Evolutionary conservation across 2,888 invertebrate species (phyloP), one percentile per base, ranked within the genome.

Genomic region (Strigamia maritima): DNA sequence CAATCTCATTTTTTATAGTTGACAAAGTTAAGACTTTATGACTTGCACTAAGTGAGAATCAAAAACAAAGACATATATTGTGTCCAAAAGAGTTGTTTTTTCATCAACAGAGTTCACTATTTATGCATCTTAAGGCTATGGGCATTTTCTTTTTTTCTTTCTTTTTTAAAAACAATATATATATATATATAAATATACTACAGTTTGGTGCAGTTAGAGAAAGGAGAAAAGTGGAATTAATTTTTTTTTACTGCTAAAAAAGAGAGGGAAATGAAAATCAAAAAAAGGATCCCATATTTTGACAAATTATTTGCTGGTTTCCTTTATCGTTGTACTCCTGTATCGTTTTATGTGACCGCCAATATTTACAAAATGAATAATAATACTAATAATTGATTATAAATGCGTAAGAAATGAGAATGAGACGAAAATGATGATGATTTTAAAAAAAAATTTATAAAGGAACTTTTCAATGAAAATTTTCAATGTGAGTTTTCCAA

Each of bases 11-110:
- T 54, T 70, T 28, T 70, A 70, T 70, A 28, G 70, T 70, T 70
- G 70, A 70, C 70, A 54, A 54, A 54, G 54, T 54, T 54, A 54
- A 54, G 54, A 54, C 19, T 54, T 54, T 54, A 54, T 54, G 54
- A 19, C 54, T n/a, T 54, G 54, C 70, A 70, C 70, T 70, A 70
- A 70, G 70, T 70, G 70, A 70, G 70, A 70, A 70, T 70, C 70
- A 70, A 70, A n/a, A 70, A 70, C 70, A 70, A 70, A 70, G 70
- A 70, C 70, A 70, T 70, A 70, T 70, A 70, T 70, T 70, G 70
- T 70, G 70, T 70, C 26, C 12, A 28, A 28, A 70, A 70, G 70
- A 70, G 70, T 70, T 70, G 70, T 70, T 70, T 70, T 70, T 28
- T 28, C 70, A 70, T 70, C 70, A 70, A 24, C 70, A 70, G 70